Evolutionary conservation across 2,888 invertebrate species (phyloP), one percentile per base, ranked within the genome.

Genomic region (Tetropium fuscum): DNA sequence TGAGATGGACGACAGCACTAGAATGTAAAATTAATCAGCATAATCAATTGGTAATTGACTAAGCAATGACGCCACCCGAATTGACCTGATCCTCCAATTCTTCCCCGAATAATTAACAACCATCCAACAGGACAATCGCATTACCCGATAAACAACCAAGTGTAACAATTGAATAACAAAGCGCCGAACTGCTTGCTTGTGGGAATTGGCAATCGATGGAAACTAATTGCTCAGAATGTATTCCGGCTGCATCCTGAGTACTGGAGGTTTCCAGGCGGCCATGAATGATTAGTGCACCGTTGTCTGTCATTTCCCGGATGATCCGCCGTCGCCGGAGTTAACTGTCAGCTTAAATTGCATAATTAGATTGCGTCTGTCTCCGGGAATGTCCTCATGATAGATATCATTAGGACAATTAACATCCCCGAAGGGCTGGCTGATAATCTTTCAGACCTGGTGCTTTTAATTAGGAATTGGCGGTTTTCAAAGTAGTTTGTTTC

Each of bases 361-460:
- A 80, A 80, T 80, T 80, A 78, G 78, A 79, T 80, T 78, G 75
- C 69, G 71, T 71, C 72, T 76, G 77, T 76, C 77, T 74, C 51
- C 55, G 72, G 70, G 71, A 72, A 71, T 74, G 74, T 74, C 73
- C 71, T 71, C 74, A 58, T 74, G 76, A 77, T 75, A 76, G 74
- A 76, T 74, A 70, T 76, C 74, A 74, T 79, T 78, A 75, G 74
- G 73, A 74, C 75, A 76, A 76, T 78, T 78, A 77, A 69, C 69
- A 74, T 68, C 56, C 71, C 71, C 64, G 36, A 56, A 36, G 62
- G 64, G 57, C 47, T 55, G 34, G 20, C 49, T 34, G 48, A 36
- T 32, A 41, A 48, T 56, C 62, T 64, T 64, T 61, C 56, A 64
- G 67, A 63, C 51, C n/a, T n/a, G 51, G 16, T 16, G 22, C 40